Percentiles rank a stretch among this genome's conserved stretches.
Conservation (phyloP, 2,888 invertebrate species). For the Melanostoma scalare region DNA sequence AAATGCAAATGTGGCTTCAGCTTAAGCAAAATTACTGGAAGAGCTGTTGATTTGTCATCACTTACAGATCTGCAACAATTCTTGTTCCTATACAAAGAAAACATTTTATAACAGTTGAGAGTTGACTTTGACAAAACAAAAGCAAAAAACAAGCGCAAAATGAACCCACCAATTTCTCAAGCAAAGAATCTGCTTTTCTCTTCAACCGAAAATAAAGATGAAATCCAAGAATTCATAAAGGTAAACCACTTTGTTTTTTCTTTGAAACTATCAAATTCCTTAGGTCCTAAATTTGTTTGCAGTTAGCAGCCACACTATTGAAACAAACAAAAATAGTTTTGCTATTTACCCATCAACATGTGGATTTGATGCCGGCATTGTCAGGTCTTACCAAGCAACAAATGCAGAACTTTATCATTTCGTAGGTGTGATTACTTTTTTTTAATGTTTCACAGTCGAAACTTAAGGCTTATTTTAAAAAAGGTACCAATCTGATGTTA, state of each 20-base stretch:
- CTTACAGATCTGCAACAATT: too few relatives aligned
- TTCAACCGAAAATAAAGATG: slow-evolving; percentile 31
- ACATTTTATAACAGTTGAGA: too few relatives aligned
- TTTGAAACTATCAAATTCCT: neutral
- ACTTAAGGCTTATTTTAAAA: neutral
- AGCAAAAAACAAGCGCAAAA: slow-evolving; percentile 3
- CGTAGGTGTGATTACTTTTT: slow-evolving; percentile 20
- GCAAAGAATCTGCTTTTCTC: slow-evolving; percentile 52
- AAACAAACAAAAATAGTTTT: slow-evolving; percentile 43
- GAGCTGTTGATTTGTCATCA: too few relatives aligned
- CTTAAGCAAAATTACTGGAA: too few relatives aligned
- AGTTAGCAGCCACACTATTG: slow-evolving; percentile 53
- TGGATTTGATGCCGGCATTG: slow-evolving; percentile 42
- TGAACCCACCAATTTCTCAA: slow-evolving; percentile 35
- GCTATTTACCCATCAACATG: slow-evolving; percentile 52
- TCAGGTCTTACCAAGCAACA: slow-evolving; percentile 41
- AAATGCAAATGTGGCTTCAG: too few relatives aligned
- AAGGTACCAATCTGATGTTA: slow-evolving; percentile 63
- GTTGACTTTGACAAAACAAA: too few relatives aligned
- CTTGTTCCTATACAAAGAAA: too few relatives aligned
- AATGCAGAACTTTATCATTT: slow-evolving; percentile 57
- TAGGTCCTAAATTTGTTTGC: neutral
- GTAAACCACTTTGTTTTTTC: slow-evolving; percentile 14
- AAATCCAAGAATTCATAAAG: slow-evolving; percentile 48
- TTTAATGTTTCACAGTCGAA: neutral